Evolutionary conservation across 2,113 vertebrate species (phyloP).

Genomic region (Zosterops borbonicus): DNA sequence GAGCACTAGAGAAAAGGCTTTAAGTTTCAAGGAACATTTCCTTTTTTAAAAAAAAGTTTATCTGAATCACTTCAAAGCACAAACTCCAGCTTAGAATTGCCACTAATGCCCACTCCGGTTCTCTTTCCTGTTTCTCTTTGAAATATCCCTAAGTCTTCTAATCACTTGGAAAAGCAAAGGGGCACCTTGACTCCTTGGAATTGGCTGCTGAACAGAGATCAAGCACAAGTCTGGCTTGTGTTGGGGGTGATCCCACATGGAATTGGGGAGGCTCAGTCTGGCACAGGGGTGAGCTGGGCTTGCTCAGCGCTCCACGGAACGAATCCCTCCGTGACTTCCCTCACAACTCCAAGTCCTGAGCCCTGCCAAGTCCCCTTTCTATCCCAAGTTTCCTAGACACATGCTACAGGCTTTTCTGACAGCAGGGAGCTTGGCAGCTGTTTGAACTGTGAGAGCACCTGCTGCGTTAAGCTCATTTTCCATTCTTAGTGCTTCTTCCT

Average conservation of each 20-base stretch:
- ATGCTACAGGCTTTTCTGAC: constrained; percentile 45
- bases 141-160: not conserved
- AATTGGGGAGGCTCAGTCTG: not conserved
- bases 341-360: not conserved
- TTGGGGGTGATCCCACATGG: not conserved
- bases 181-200: not conserved
- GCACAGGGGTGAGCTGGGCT: not conserved
- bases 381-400: not conserved
- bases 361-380: constrained; percentile 20
- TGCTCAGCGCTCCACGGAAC: not conserved
- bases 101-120: not conserved
- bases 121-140: not conserved
- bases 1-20: not conserved
- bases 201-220: not conserved
- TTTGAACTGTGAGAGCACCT: constrained; percentile 53
- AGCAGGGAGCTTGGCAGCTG: constrained; percentile 43
- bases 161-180: not conserved
- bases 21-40: not conserved
- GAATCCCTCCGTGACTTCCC: not conserved
- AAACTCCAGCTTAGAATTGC: not conserved
- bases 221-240: not conserved
- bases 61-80: not conserved
- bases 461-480: constrained; percentile 57
- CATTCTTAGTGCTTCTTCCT: constrained; percentile 41
- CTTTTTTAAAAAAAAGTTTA: not conserved